Conservation (phyloP, 2,113 vertebrate species). For the Ia io region DNA sequence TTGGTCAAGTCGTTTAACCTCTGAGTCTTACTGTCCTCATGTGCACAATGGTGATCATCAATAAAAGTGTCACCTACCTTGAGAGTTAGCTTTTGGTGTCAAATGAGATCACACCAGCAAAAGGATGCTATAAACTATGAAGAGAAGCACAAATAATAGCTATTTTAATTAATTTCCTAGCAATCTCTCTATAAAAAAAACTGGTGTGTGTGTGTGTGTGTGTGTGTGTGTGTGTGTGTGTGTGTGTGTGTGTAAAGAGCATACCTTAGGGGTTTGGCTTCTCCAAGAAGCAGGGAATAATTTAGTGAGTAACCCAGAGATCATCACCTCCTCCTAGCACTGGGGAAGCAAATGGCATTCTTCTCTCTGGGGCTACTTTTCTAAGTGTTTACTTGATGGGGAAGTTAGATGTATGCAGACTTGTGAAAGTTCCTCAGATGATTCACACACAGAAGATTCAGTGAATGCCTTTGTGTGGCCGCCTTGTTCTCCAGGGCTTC, state of each 20-base stretch:
- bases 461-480: neutral
- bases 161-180: constrained; percentile 10
- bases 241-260: neutral
- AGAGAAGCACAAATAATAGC: neutral
- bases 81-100: neutral
- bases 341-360: neutral
- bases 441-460: neutral
- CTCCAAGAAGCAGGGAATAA: neutral
- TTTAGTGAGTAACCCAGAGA: neutral
- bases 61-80: neutral
- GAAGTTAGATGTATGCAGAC: neutral
- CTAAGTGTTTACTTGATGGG: neutral
- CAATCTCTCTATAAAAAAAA: neutral
- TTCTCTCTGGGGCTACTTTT: neutral
- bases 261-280: neutral
- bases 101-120: neutral
- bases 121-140: neutral
- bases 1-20: neutral
- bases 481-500: neutral
- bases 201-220: rapidly evolving
- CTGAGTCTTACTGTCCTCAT: neutral
- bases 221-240: neutral
- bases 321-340: neutral
- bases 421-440: neutral
- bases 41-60: neutral